These are phyloP conservation scores for Microplitis mediator DNA, from an alignment of 1,140 invertebrate genomes.

Conservation along the genomic window DNA sequence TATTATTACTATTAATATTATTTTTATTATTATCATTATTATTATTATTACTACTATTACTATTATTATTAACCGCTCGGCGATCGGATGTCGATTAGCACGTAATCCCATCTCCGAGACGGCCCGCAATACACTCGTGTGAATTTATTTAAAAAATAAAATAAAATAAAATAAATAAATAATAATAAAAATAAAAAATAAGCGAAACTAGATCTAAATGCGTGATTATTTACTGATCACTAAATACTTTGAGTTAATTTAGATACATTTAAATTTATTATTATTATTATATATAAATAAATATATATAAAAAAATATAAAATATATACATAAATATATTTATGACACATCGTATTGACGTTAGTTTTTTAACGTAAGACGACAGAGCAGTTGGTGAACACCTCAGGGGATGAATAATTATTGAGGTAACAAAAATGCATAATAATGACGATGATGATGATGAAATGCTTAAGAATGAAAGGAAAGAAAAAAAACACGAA, in stretches of 20 bases:
- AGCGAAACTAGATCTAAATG: too few species aligned
- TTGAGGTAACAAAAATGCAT: not conserved
- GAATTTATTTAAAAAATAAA: not conserved
- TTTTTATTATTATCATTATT: too few species aligned
- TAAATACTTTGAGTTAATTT: not conserved
- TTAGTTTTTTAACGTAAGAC: conserved; percentile 20
- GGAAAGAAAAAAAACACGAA: too few species aligned
- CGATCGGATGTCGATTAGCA: too few species aligned
- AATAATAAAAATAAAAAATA: not conserved
- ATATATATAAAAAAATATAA: not conserved
- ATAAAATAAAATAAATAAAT: not conserved
- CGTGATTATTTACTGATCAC: not conserved
- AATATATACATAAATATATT: conserved; percentile 15
- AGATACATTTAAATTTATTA: not conserved
- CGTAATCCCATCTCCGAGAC: not conserved
- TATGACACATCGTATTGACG: conserved; percentile 25
- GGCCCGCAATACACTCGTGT: not conserved
- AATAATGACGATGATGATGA: too few species aligned
- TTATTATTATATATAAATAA: not conserved
- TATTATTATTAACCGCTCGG: too few species aligned
- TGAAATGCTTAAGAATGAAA: too few species aligned
- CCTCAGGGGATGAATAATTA: conserved; percentile 1
- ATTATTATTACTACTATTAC: too few species aligned
- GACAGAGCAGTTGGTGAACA: not conserved
- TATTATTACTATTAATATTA: too few species aligned